phyloP scores from a whole-genome alignment of 2,888 invertebrate species.

The Leptinotarsa tumamoca region DNA sequence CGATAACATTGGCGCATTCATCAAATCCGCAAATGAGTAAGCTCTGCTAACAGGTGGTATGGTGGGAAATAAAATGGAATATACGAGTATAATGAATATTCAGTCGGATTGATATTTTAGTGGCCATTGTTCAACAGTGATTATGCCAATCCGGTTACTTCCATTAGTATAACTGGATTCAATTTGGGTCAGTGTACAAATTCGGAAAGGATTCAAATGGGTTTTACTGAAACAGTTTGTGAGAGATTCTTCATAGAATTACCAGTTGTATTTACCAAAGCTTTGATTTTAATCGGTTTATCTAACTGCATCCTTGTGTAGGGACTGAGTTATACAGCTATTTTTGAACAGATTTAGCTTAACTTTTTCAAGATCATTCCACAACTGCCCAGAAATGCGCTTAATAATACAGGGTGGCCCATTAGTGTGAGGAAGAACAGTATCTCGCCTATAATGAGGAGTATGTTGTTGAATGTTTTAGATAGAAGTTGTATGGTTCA shows the following conservation, averaged over 20 bases:
- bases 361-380: too few species aligned
- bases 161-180: not conserved
- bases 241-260: not conserved
- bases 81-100: not conserved
- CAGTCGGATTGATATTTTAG: not conserved
- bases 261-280: not conserved
- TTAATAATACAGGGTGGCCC: too few species aligned
- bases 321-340: too few species aligned
- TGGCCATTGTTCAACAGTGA: not conserved
- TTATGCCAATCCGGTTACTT: not conserved
- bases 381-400: too few species aligned
- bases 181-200: not conserved
- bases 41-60: not conserved
- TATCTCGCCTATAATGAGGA: too few species aligned
- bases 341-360: too few species aligned
- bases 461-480: too few species aligned
- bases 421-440: too few species aligned
- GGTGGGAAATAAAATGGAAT: not conserved
- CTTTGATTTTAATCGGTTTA: too few species aligned
- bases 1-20: slow-evolving; percentile 18
- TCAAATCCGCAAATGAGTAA: not conserved
- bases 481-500: too few species aligned
- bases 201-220: not conserved
- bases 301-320: too few species aligned
- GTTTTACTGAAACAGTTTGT: too few species aligned